Evolutionary conservation across 23 tunicate species (phyloP), one percentile per base, ranked within the genome.

Genomic region (Halocynthia aurantium): DNA sequence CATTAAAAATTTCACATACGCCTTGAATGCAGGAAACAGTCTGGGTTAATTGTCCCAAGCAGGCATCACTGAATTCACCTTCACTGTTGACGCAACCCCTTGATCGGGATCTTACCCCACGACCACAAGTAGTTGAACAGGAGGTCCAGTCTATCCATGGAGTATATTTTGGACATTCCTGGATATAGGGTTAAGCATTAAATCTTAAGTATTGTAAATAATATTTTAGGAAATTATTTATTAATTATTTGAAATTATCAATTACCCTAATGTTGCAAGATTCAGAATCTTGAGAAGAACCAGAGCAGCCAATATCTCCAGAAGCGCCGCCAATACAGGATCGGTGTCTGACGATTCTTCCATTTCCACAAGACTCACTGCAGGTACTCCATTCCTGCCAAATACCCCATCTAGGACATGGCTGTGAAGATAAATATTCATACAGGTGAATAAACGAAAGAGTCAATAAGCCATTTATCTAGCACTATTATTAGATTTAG

Each of bases 101-200:
- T 20, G 62, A 13, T 8, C 81, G 81, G 10, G 52, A 49, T 18
- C 77, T 52, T 22, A 7, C 12, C 13, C 94, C 94, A 21, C 79
- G 61, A 61, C 87, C 94, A 53, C 94, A 87, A n/a, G 94, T 53
- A 18, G 51, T 63, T 7, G 88, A 31, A 49, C 94, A 87, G 7
- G 52, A 20, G 44, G 68, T 60, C 87, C 87, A 87, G 17, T 57
- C 67, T 8, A 72, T 67, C 94, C 94, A 87, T 50, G 60, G 52
- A 9, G 77, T 31, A 70, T 81, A 87, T 53, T 55, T 85, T 8
- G 94, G 94, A 57, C 94, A 87, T 5, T 71, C 66, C 90, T 85
- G 67, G 57, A 79, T 19, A 63, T 9, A 17, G 0, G 57, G 54
- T 12, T 10, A 56, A 75, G 2, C 15, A 13, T 11, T 22, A 50